Base-by-base conservation (phyloP, 2,113 vertebrate genomes). In the Porphyrio hochstetteri region DNA sequence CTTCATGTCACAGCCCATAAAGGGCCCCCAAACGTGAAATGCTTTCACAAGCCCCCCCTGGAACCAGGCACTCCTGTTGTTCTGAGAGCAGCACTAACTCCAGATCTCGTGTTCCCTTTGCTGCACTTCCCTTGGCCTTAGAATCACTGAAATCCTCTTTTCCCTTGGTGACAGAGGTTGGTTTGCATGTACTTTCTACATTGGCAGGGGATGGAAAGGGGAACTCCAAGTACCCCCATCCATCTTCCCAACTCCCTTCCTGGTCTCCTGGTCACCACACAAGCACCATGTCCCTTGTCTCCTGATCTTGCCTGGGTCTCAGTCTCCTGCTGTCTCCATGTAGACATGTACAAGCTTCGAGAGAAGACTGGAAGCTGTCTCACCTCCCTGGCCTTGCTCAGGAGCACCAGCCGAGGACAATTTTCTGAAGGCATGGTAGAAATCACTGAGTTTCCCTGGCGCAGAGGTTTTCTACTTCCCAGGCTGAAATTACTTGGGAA, bases 1-100 rank as follows among this genome's bases (percentile, higher is more conserved):
- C 78, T 96, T 75, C 13, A 33, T 64, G 48, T 91, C 38, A 71
- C 35, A 71, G 84, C n/a, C 48, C 72, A 84, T 68, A 71, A 81
- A 48, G 21, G 53, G 76, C 35, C 12, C 9, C 20, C 38, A 84
- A 29, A 93, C 1, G 3, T 44, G 33, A 84, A 82, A 18, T 65
- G 20, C 9, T 92, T 72, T 85, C 75, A 48, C 63, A 85, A 90
- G 24, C 4, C 1, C 1, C 35, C 17, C 2, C 17, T 33, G 38
- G 60, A 95, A 52, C 25, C 35, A 46, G 31, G 23, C 23, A 60
- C 12, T 52, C 40, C 19, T 2, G 2, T 28, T 68, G 12, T 27
- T 52, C 46, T 42, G 46, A 74, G 52, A 83, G 40, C 25, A 80
- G 6, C 25, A 53, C 38, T 89, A 68, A 56, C 42, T 59, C 29